Evolutionary conservation across 2,797 vertebrate genomes (phyloP), one percentile per base, ranked within the genome.

Genomic region (Channallabes apus): DNA sequence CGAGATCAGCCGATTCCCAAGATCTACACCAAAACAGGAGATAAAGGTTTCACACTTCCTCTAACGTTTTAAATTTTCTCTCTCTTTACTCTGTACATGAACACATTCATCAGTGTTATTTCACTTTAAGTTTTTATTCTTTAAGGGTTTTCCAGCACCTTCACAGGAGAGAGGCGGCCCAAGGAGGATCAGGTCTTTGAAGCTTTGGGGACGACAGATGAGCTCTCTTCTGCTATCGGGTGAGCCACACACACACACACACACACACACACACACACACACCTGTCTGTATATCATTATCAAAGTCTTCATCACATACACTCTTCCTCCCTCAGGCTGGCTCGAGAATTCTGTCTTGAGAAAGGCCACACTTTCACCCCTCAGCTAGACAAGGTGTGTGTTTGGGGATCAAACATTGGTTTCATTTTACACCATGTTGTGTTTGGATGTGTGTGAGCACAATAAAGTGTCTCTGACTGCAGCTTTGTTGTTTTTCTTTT

Each of bases 81-180:
- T 61, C 67, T 79, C 9, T 59, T 29, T n/a, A 54, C 54, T 72
- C 32, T 67, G 29, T 18, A 32, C 65, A 32, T 2, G 5, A 68
- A 68, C 35, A 22, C 46, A 3, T 27, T 54, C 14, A 54, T 75
- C 46, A 54, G n/a, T 46, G 41, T 46, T 9, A 1, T 46, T 46
- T 46, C 8, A 7, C 41, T 41, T 41, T 22, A 3, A 54, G 72
- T 29, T 15, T n/a, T 58, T 3, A 17, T 14, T 32, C 46, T 51
- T 5, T 77, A 54, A 99, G 98, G 98, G 76, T 97, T 98, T 91
- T 99, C 98, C 77, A 98, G 97, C 93, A 99, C 97, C 75, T 99
- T 97, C 92, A 99, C 98, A 2, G 98, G 98, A 75, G 98, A 99
- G 88, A 95, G 98, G 86, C 94, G 98, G 86, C 94, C 94, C 0